Conservation (phyloP, 2,113 vertebrate genomes). For the Narcine bancroftii region DNA sequence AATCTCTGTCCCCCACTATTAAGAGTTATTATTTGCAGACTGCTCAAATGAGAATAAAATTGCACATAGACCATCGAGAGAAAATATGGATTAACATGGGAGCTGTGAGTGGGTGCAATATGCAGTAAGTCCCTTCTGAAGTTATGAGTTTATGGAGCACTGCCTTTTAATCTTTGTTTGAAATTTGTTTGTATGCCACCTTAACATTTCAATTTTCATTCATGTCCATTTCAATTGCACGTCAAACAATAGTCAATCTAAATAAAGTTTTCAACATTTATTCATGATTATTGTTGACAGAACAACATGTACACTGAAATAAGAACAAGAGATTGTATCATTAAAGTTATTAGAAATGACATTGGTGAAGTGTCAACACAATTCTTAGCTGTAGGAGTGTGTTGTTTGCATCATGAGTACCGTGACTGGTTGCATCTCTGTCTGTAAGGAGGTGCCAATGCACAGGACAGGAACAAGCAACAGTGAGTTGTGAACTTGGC, state of each 20-base stretch:
- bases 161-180: background rate
- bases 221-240: background rate
- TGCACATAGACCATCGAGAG: background rate
- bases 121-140: background rate
- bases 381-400: background rate
- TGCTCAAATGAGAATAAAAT: constrained; percentile 2
- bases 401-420: too few relatives aligned
- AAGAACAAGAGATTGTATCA: background rate
- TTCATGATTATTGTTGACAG: background rate
- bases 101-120: too few relatives aligned
- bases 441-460: too few relatives aligned
- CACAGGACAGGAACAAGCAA: too few relatives aligned
- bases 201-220: background rate
- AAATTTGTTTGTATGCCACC: background rate
- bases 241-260: too few relatives aligned
- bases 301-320: background rate
- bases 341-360: background rate
- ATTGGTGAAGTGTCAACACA: background rate
- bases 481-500: too few relatives aligned
- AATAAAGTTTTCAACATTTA: background rate
- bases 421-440: too few relatives aligned
- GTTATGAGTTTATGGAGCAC: background rate
- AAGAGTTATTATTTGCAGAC: constrained; percentile 21
- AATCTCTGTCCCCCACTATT: background rate
- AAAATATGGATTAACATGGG: background rate